phyloP scores from a whole-genome alignment of 2,888 invertebrate species.

The Ceraclea dissimilis region DNA sequence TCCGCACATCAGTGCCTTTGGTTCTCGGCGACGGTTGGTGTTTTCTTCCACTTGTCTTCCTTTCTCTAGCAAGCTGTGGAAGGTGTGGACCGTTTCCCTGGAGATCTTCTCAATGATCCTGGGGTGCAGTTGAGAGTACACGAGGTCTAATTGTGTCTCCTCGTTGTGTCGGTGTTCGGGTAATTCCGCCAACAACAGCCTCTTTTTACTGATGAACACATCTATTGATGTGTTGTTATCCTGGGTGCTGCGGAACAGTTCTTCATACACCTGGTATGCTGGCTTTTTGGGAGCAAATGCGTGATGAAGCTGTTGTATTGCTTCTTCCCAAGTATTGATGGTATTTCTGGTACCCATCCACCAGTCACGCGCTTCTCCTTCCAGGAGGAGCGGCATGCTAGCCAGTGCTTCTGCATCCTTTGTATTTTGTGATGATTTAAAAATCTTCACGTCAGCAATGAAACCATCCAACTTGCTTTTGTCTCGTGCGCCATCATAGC shows the following conservation, averaged over 20 bases:
- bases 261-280: background rate
- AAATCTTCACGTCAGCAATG: background rate
- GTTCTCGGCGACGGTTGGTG: background rate
- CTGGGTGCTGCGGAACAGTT: background rate
- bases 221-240: background rate
- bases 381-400: background rate
- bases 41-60: constrained; percentile 4
- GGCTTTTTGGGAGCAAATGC: constrained; percentile 2
- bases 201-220: background rate
- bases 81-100: background rate
- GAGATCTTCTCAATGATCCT: background rate
- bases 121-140: background rate
- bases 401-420: background rate
- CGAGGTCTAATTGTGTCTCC: background rate
- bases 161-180: background rate
- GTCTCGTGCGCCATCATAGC: background rate
- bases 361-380: background rate
- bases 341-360: background rate
- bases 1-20: no score
- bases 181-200: background rate
- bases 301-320: background rate
- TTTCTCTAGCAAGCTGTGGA: background rate
- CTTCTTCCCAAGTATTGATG: background rate
- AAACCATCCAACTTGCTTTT: constrained; percentile 1
- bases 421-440: background rate